Base-by-base conservation (phyloP, 2,797 vertebrate species). In the Callimico goeldii region DNA sequence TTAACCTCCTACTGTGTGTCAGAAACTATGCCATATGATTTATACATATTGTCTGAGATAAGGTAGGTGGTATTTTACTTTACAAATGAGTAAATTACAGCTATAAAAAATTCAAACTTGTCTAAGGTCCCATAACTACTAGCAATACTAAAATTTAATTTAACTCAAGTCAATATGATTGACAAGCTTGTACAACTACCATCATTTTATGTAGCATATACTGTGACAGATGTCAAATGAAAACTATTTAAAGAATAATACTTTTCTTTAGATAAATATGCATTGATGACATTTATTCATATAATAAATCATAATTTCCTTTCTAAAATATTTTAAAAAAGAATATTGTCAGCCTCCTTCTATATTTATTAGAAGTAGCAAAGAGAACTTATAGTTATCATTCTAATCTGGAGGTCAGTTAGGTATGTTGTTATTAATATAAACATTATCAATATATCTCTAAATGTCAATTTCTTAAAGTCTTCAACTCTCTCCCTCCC, bases 131-230 rank as follows among this genome's bases (percentile, higher is more conserved):
- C 9, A 64, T n/a, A 90, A 36, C 15, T 61, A 67, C 19, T 76
- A 85, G 28, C 46, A 75, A 91, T 91, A 81, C n/a, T 82, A 36
- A n/a, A 85, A 81, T 50, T 95, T 88, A 94, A 81, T 50, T 95
- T 84, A 94, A 91, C 79, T 93, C 33, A 88, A 89, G 8, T 57
- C 30, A 26, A 33, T 75, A 39, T 85, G 17, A 75, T 46, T 90
- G 39, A n/a, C 61, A 72, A 91, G n/a, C 11, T 82, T 90, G 28
- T 88, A 83, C 0, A 76, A 83, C 20, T 88, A n/a, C 33, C 93
- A 17, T 88, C 5, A 91, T 73, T 80, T 91, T 80, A 22, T 91
- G 2, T 64, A 80, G 36, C 15, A 84, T 80, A 6, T 80, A 64
- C 33, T 80, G 3, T 97, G 20, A 93, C 24, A 91, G 55, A 84